A percentile compares a stretch with the other conserved stretches of the same genome.
Evolutionary conservation across 2,888 invertebrate genomes (phyloP).

Genomic region (Cabera pusaria): DNA sequence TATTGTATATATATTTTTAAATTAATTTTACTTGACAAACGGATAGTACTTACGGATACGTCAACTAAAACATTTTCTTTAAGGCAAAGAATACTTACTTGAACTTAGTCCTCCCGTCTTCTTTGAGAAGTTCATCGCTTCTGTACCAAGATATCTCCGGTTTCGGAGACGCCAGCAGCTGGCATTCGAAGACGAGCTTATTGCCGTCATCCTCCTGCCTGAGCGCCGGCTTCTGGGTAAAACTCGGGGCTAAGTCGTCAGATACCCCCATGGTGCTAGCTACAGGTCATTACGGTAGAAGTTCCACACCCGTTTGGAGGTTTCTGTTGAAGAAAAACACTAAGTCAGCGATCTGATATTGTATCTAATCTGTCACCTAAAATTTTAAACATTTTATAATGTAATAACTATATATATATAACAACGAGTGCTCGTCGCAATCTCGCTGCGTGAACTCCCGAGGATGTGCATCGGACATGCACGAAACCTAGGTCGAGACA

Average conservation of each 20-base stretch:
- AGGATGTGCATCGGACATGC: too few species aligned
- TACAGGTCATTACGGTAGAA: slow-evolving; percentile 69
- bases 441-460: too few species aligned
- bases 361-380: too few species aligned
- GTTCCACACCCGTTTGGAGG: slow-evolving; percentile 33
- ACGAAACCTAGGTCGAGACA: too few species aligned
- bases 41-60: too few species aligned
- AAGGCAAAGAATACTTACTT: slow-evolving; percentile 75
- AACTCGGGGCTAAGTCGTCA: slow-evolving; percentile 98
- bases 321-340: slow-evolving; percentile 43
- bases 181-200: slow-evolving; percentile 96
- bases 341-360: too few species aligned
- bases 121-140: slow-evolving; percentile 92
- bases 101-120: slow-evolving; percentile 93
- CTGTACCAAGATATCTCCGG: slow-evolving; percentile 97
- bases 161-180: slow-evolving; percentile 93
- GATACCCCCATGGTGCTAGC: slow-evolving; percentile 89
- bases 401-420: too few species aligned
- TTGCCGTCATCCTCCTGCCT: slow-evolving; percentile 98
- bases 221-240: slow-evolving; percentile 98
- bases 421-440: too few species aligned
- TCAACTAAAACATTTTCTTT: too few species aligned
- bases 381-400: too few species aligned
- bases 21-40: too few species aligned
- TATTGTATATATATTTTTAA: too few species aligned